Evolutionary conservation across 2,113 vertebrate species (phyloP).

Genomic region (Rhynchomys soricoides): DNA sequence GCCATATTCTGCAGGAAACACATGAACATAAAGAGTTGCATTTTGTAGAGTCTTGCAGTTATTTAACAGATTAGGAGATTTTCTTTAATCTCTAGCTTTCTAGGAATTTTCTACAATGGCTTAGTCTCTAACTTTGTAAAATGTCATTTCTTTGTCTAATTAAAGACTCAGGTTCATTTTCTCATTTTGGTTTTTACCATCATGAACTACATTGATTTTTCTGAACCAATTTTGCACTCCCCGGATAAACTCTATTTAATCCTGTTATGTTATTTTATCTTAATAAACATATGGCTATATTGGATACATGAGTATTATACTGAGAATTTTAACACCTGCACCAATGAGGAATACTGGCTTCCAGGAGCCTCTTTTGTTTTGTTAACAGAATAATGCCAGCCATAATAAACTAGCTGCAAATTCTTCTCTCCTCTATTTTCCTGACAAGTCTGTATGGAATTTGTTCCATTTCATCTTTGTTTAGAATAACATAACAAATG

Average conservation of each 20-base stretch:
- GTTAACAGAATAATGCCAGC: background rate
- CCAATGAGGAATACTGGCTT: background rate
- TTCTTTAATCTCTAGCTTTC: background rate
- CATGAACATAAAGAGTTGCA: background rate
- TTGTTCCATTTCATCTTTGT: no score
- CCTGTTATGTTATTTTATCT: background rate
- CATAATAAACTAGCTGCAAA: background rate
- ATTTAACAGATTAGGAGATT: background rate
- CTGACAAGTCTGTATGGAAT: no score
- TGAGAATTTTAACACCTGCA: background rate
- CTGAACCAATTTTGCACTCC: background rate
- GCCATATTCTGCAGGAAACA: background rate
- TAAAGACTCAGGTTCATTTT: background rate
- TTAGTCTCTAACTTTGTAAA: conserved; percentile 10
- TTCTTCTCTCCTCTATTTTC: no score
- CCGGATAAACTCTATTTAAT: background rate
- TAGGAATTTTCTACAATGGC: background rate
- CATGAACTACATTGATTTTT: background rate
- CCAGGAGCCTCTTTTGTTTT: background rate
- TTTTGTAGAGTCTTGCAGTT: background rate
- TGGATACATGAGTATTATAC: background rate
- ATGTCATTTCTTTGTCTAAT: background rate
- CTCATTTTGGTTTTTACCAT: background rate
- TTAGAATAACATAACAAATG: no score
- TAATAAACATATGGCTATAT: background rate